phyloP scores from a whole-genome alignment of 1,140 invertebrate species.

The Bombus ignitus region DNA sequence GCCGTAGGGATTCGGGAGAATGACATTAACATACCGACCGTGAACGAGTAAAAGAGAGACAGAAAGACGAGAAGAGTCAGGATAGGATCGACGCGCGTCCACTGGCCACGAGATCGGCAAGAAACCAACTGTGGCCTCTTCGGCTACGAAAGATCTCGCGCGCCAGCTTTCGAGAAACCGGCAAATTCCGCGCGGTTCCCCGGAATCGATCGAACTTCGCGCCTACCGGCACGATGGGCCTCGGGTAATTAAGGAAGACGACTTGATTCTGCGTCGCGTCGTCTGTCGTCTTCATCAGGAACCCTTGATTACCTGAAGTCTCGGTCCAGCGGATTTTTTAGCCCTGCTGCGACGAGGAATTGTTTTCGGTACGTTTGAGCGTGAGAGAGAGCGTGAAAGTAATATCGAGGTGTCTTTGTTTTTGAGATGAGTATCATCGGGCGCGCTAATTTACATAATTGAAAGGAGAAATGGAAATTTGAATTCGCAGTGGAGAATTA shows the following conservation, averaged over 20 bases:
- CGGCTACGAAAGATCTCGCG: background rate
- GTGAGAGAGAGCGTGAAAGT: background rate
- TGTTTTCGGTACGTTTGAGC: background rate
- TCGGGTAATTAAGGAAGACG: conserved; percentile 61
- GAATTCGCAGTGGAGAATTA: background rate
- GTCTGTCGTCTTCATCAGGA: conserved; percentile 55
- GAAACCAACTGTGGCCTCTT: conserved; percentile 52
- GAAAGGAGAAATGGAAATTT: background rate
- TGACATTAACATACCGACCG: conserved; percentile 78
- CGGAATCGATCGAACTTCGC: conserved; percentile 68
- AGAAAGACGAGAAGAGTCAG: background rate
- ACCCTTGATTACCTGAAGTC: conserved; percentile 4
- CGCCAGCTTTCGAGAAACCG: conserved; percentile 68
- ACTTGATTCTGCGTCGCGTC: conserved; percentile 43
- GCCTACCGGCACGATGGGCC: conserved; percentile 56
- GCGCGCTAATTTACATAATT: background rate
- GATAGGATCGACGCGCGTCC: background rate
- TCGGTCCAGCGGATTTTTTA: background rate
- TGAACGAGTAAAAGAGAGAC: conserved; percentile 34
- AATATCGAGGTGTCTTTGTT: background rate
- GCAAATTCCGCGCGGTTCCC: conserved; percentile 67
- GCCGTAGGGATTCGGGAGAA: conserved; percentile 73
- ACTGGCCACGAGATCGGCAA: conserved; percentile 47
- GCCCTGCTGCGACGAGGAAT: background rate
- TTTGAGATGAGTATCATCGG: background rate